Conservation (phyloP, 2,888 invertebrate genomes). For the Micropterix aruncella region DNA sequence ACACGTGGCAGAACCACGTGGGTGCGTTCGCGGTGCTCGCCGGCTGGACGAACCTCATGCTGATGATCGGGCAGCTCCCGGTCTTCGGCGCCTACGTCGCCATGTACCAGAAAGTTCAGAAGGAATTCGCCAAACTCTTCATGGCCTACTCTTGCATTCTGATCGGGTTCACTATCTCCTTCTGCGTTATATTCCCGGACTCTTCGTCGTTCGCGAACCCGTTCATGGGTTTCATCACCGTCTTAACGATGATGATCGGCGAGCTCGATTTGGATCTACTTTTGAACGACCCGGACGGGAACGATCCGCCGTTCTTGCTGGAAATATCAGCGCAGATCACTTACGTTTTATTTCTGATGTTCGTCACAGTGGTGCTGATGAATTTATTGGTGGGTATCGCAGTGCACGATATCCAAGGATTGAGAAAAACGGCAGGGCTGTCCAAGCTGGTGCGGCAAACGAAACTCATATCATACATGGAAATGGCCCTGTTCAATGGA, state of each 20-base stretch:
- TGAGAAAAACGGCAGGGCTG: slow-evolving; percentile 72
- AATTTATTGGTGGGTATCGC: slow-evolving; percentile 77
- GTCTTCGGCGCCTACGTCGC: slow-evolving; percentile 83
- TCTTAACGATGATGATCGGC: slow-evolving; percentile 82
- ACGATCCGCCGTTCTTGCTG: slow-evolving; percentile 59
- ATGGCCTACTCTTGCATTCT: slow-evolving; percentile 74
- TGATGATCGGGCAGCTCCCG: slow-evolving; percentile 80
- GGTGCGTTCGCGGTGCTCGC: slow-evolving; percentile 76
- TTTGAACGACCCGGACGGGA: slow-evolving; percentile 61
- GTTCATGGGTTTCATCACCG: slow-evolving; percentile 72
- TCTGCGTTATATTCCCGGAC: slow-evolving; percentile 76
- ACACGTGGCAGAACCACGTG: slow-evolving; percentile 77
- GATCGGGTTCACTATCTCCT: slow-evolving; percentile 77
- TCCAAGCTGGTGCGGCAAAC: slow-evolving; percentile 75
- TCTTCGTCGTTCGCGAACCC: slow-evolving; percentile 73
- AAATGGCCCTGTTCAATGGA: slow-evolving; percentile 66
- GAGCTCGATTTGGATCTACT: slow-evolving; percentile 66
- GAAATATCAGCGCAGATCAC: slow-evolving; percentile 74
- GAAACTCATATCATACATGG: slow-evolving; percentile 76
- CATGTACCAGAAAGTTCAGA: slow-evolving; percentile 80
- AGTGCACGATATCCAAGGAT: slow-evolving; percentile 75
- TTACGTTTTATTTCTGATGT: slow-evolving; percentile 65
- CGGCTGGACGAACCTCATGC: slow-evolving; percentile 82
- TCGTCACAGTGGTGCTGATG: slow-evolving; percentile 78
- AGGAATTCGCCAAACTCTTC: slow-evolving; percentile 74